These are phyloP conservation scores for Delia radicum DNA, from an alignment of 1,140 invertebrate species.

Conservation along the genomic window DNA sequence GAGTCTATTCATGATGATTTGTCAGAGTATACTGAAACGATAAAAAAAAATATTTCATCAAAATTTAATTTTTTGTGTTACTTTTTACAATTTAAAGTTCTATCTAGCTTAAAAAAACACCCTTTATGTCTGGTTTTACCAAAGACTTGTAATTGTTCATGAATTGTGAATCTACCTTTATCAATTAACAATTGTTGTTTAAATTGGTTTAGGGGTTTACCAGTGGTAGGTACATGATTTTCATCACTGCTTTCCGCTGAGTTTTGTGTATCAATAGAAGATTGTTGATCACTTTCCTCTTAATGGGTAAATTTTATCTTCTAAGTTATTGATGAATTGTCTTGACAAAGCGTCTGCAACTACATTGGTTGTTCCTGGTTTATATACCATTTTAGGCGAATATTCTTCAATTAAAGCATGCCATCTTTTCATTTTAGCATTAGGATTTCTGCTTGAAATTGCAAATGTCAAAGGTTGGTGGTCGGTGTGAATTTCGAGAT, in stretches of 20 bases:
- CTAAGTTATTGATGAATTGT: constrained; percentile 2
- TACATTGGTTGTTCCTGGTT: not conserved
- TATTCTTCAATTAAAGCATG: not conserved
- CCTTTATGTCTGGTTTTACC: no score
- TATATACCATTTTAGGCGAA: not conserved
- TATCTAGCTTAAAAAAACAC: no score
- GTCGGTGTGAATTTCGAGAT: not conserved
- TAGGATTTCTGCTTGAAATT: not conserved
- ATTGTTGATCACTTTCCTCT: no score
- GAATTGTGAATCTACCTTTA: not conserved
- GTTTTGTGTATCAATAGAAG: not conserved
- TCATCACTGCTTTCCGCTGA: not conserved
- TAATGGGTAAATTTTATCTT: not conserved
- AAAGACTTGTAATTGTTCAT: no score
- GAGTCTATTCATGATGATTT: no score
- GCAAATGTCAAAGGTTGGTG: not conserved
- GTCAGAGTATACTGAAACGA: no score
- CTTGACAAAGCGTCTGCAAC: not conserved
- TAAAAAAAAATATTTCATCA: no score
- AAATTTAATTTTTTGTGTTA: no score
- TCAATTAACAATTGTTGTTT: constrained; percentile 15
- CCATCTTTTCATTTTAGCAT: not conserved
- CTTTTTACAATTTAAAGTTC: no score
- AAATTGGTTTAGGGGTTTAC: constrained; percentile 8
- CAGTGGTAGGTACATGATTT: no score